Evolutionary conservation across 2,797 vertebrate species (phyloP).

Genomic region (Percopsis omiscomaycus): DNA sequence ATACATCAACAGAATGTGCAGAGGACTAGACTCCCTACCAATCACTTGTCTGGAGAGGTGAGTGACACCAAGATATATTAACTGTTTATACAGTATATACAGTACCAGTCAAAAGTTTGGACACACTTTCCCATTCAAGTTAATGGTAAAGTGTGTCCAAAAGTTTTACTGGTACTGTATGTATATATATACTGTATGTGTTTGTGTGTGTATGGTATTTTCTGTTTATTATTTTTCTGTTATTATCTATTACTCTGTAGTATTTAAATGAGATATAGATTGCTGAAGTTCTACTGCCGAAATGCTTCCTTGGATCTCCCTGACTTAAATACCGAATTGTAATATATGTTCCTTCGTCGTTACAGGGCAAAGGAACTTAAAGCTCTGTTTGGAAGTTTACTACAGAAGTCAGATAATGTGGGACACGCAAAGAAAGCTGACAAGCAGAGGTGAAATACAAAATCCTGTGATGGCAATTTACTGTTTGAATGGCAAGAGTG

Average conservation of each 20-base stretch:
- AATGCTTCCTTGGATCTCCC: too few species aligned
- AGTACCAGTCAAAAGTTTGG: background rate
- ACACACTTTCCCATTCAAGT: background rate
- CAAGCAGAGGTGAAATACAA: slow-evolving; percentile 57
- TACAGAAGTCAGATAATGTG: slow-evolving; percentile 82
- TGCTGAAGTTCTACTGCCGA: background rate
- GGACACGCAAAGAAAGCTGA: slow-evolving; percentile 63
- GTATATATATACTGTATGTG: too few species aligned
- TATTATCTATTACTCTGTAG: too few species aligned
- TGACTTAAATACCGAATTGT: background rate
- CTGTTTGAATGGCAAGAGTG: background rate
- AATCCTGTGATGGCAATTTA: background rate
- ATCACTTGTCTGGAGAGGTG: slow-evolving; percentile 88
- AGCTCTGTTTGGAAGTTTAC: slow-evolving; percentile 84
- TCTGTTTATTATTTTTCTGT: background rate
- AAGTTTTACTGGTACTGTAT: too few species aligned
- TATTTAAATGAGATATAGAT: background rate
- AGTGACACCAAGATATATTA: slow-evolving; percentile 28
- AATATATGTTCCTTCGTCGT: slow-evolving; percentile 9
- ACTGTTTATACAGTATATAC: background rate
- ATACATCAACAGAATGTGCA: slow-evolving; percentile 79
- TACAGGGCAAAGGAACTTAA: slow-evolving; percentile 91
- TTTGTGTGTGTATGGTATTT: too few species aligned
- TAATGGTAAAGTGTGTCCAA: too few species aligned
- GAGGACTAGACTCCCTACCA: slow-evolving; percentile 81